Evolutionary conservation across 2,113 vertebrate genomes (phyloP), one percentile per base, ranked within the genome.

Genomic region (Hippocampus guttulatus): DNA sequence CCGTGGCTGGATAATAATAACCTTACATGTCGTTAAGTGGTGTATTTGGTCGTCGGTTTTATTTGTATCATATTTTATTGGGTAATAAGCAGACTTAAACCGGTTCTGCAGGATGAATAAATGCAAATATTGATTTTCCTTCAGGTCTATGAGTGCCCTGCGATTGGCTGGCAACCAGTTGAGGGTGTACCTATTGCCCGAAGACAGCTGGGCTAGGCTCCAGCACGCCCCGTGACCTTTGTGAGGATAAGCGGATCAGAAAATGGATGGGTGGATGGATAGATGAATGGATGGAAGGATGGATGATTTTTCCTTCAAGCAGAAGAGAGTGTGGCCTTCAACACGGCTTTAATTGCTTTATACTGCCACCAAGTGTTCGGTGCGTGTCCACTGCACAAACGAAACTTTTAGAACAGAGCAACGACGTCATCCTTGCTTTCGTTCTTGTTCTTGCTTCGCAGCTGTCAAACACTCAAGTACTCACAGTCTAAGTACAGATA

Each of bases 91-190:
- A 78, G 70, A 71, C 68, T 62, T 45, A 69, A 81, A 86, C 90
- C 73, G 77, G 87, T 84, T 82, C 61, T 84, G 58, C 86, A 84
- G 77, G 84, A 75, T 84, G 68, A 88, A 71, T 20, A 9, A 82
- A 83, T 83, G 81, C 85, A 89, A 89, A 90, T 87, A 87, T 83
- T 60, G 45, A 60, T 81, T 87, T 83, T 85, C 63, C 79, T 82
- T 79, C 61, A 58, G 33, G 33, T 38, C 33, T 38, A 6, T 38
- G 33, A 6, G 33, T 38, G 33, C 33, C 33, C 33, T 38, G 5
- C 33, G 33, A 38, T 38, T 38, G 33, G 33, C 33, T 38, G 33
- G 33, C 33, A 38, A 38, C 33, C 33, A 38, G 33, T 38, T 38
- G 33, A 38, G 5, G 33, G 5, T 38, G 33, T 38, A 6, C 33